Evolutionary conservation across 1,140 invertebrate species (phyloP).

Genomic region (Hypothenemus hampei): DNA sequence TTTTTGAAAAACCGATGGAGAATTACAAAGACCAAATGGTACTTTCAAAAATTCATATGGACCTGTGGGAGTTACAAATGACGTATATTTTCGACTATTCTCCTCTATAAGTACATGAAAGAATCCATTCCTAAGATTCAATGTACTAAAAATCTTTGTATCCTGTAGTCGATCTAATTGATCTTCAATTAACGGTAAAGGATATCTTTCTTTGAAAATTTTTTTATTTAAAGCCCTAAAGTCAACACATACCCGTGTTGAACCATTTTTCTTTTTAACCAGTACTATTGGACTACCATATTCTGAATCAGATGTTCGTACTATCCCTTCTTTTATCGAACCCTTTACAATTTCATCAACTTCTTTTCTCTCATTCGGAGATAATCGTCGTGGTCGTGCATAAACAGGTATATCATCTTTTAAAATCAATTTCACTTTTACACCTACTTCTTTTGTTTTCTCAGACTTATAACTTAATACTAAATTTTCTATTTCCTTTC

Average conservation of each 20-base stretch:
- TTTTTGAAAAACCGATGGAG: constrained; percentile 23
- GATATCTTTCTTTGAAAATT: constrained; percentile 37
- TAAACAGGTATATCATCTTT: constrained; percentile 30
- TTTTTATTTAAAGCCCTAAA: constrained; percentile 47
- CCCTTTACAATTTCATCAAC: constrained; percentile 22
- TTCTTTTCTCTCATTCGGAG: constrained; percentile 14
- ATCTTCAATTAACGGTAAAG: constrained; percentile 35
- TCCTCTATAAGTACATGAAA: constrained; percentile 35
- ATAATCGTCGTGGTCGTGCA: constrained; percentile 3
- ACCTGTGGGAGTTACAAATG: constrained; percentile 33
- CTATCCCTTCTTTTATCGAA: constrained; percentile 24
- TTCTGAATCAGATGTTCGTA: constrained; percentile 39
- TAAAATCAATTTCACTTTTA: constrained; percentile 9
- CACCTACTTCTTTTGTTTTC: background rate
- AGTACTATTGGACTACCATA: constrained; percentile 47
- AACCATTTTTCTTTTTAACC: constrained; percentile 42
- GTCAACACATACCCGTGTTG: constrained; percentile 49
- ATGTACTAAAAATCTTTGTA: constrained; percentile 29
- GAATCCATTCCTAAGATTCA: constrained; percentile 43
- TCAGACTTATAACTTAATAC: background rate
- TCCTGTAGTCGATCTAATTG: constrained; percentile 26
- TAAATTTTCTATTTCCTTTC: background rate
- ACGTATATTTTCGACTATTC: constrained; percentile 32
- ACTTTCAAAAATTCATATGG: constrained; percentile 36
- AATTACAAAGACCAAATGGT: constrained; percentile 35